Evolutionary conservation across 1,140 invertebrate species (phyloP), one percentile per base, ranked within the genome.

Genomic region (Ceratina calcarata): DNA sequence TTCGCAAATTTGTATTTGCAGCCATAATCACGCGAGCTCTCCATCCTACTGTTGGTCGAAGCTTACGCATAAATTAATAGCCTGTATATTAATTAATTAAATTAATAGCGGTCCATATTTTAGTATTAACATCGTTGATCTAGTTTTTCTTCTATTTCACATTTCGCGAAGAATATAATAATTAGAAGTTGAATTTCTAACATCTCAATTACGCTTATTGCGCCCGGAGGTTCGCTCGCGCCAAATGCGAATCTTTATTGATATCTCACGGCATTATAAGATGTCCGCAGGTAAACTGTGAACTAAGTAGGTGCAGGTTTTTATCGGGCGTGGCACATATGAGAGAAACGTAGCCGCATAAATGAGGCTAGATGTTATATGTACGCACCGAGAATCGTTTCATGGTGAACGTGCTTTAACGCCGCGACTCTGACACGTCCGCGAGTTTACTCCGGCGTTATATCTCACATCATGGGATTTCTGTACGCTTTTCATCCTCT

Each of bases 401-500:
- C 75, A 75, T 78, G 84, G 71, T 61, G 80, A 85, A 80, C 84
- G 76, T 86, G 80, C 81, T 86, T 86, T 86, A 86, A 86, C 78
- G 72, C 68, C 57, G 55, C 74, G 64, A 85, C 80, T 67, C 82
- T 64, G 76, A 83, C 84, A 86, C 83, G 84, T 86, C 58, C 84
- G 69, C 76, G 61, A 80, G 76, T 86, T 86, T 86, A 86, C 72
- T 58, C 57, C 68, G 69, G 62, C 68, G 80, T 80, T 86, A 83
- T 80, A 86, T 74, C 71, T 78, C 55, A 84, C 80, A 77, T 83
- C 77, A 80, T 80, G 80, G 75, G 71, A 85, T 82, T 82, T 78
- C 67, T 67, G 71, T 82, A 69, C 58, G 76, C 60, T 58, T 85
- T 81, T 85, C 80, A 82, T 82, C 71, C 75, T 68, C 72, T 62